A percentile compares a stretch with the other conserved stretches of the same genome.
These are phyloP conservation scores for Phorcus lineatus DNA, from an alignment of 2,888 invertebrate species.

Conservation along the genomic window DNA sequence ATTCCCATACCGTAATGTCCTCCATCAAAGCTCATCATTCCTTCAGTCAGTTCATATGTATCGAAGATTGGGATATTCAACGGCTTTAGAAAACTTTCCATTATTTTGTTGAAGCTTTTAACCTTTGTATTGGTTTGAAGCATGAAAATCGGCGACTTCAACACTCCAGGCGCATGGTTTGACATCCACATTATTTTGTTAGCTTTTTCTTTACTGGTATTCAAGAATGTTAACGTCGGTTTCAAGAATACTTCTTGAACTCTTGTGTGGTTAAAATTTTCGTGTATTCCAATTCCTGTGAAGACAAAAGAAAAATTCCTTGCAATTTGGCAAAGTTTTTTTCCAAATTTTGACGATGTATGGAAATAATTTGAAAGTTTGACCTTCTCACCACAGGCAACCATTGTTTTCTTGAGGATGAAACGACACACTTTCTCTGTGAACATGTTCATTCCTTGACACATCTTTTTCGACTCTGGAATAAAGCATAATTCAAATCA, in stretches of 20 bases:
- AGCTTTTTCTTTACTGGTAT: not conserved
- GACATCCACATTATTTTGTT: slow-evolving; percentile 36
- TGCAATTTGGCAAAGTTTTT: not conserved
- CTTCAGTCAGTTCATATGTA: slow-evolving; percentile 34
- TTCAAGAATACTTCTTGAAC: not conserved
- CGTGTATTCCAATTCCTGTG: slow-evolving; percentile 35
- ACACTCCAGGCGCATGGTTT: slow-evolving; percentile 35
- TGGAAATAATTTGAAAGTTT: not conserved
- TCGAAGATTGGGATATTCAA: slow-evolving; percentile 36
- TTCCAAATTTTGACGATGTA: not conserved
- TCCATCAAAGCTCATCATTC: slow-evolving; percentile 43
- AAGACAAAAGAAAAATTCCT: slow-evolving; percentile 12
- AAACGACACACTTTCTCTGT: slow-evolving; percentile 35
- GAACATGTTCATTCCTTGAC: slow-evolving; percentile 30
- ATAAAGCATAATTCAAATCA: no score
- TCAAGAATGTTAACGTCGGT: not conserved
- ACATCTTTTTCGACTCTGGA: slow-evolving; percentile 20
- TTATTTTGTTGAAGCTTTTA: slow-evolving; percentile 26
- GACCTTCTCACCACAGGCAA: not conserved
- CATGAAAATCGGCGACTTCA: slow-evolving; percentile 34
- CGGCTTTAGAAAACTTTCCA: no score
- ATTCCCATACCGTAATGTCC: slow-evolving; percentile 41
- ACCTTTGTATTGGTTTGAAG: slow-evolving; percentile 29
- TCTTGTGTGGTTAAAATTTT: slow-evolving; percentile 25
- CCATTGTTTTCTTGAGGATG: not conserved